These are phyloP conservation scores for Thryonomys swinderianus DNA, from an alignment of 2,113 vertebrate species.

Conservation along the genomic window DNA sequence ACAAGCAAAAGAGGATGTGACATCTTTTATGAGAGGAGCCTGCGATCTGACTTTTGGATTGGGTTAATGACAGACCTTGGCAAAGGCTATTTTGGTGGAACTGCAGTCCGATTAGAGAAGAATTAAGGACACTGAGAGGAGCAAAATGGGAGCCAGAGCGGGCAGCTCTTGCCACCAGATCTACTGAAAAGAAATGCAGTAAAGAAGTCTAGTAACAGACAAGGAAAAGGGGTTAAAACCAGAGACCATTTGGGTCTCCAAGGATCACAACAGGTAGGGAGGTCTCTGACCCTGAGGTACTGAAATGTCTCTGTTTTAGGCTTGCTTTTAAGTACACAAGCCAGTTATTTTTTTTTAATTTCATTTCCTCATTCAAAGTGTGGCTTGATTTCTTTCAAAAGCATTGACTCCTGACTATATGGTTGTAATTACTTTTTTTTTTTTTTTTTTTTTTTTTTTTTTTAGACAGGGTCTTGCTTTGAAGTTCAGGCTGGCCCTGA, in stretches of 20 bases:
- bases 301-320: neutral
- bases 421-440: neutral
- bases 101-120: neutral
- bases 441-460: too few species aligned
- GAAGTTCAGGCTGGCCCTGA: too few species aligned
- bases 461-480: too few species aligned
- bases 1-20: neutral
- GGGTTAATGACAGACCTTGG: neutral
- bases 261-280: neutral
- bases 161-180: neutral
- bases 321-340: neutral
- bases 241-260: fast-evolving
- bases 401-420: neutral
- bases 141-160: neutral
- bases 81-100: neutral
- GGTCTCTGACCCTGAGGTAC: neutral
- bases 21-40: neutral
- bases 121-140: neutral
- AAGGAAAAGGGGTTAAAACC: neutral
- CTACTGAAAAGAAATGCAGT: neutral
- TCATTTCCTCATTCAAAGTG: slow-evolving; percentile 31
- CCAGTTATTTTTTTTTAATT: neutral
- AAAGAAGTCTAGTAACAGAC: neutral
- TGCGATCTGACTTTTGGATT: neutral
- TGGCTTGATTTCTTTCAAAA: slow-evolving; percentile 35